Percentiles rank a stretch among this genome's conserved stretches.
phyloP scores from a whole-genome alignment of 2,797 vertebrate genomes.

The Acridotheres tristis region DNA sequence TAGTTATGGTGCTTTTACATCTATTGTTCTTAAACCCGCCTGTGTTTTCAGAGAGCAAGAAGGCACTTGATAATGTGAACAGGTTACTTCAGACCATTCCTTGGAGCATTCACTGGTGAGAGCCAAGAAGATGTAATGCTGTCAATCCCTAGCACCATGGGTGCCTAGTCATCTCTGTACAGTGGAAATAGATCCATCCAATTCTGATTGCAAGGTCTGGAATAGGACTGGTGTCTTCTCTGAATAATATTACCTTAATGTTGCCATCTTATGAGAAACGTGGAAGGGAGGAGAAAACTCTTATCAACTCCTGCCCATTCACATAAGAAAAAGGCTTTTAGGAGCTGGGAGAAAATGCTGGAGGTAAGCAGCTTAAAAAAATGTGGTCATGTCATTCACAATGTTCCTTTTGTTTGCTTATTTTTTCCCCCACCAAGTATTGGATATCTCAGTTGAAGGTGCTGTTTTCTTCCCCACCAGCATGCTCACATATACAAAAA shows the following conservation, averaged over 20 bases:
- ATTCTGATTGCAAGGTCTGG: neutral
- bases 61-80: neutral
- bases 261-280: neutral
- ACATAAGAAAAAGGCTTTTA: neutral
- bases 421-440: neutral
- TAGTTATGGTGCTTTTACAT: neutral
- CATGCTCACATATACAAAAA: neutral
- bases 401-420: neutral
- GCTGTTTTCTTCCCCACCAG: neutral
- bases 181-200: neutral
- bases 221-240: neutral
- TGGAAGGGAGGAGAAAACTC: neutral
- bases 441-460: neutral
- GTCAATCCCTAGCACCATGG: neutral
- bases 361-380: neutral
- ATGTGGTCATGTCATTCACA: accelerated
- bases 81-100: neutral
- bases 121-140: neutral
- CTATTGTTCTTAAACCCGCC: neutral
- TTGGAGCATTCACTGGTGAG: neutral
- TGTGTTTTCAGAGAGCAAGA: neutral
- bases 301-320: neutral
- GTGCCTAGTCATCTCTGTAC: neutral
- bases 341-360: neutral
- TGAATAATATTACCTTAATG: neutral